Evolutionary conservation across 1,140 invertebrate genomes (phyloP).

Genomic region (Drosophila pallidifrons): DNA sequence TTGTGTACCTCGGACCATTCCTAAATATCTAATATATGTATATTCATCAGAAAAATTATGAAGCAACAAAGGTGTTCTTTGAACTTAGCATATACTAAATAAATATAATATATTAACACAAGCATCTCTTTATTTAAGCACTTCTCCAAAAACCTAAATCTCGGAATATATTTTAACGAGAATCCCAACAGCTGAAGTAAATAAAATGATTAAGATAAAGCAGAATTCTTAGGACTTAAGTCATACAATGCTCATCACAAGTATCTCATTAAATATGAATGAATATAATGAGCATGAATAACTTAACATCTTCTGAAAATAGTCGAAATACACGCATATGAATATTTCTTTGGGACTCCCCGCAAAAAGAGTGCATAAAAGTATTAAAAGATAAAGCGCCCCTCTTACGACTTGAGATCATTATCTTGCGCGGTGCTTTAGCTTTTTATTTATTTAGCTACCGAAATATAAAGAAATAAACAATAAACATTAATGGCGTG

Average conservation of each 20-base stretch:
- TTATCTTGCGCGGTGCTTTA: background rate
- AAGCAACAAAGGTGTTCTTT: no score
- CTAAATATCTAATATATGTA: no score
- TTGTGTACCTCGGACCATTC: no score
- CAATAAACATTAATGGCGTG: slow-evolving; percentile 4
- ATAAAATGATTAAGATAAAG: background rate
- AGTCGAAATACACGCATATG: background rate
- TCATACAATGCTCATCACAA: background rate
- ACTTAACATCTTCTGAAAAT: no score
- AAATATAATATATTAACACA: no score
- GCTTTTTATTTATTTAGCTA: slow-evolving; percentile 7
- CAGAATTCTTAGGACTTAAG: background rate
- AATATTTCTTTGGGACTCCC: background rate
- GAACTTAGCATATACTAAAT: no score
- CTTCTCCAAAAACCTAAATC: no score
- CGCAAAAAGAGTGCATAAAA: slow-evolving; percentile 7
- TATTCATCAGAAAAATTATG: no score
- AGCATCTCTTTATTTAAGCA: no score
- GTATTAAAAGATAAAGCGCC: slow-evolving; percentile 15
- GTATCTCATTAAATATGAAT: background rate
- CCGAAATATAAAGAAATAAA: background rate
- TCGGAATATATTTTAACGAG: no score
- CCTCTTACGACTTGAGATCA: background rate
- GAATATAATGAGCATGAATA: no score
- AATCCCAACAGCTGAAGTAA: background rate